Evolutionary conservation across 2,797 vertebrate genomes (phyloP), one percentile per base, ranked within the genome.

Genomic region (Lates japonicus): DNA sequence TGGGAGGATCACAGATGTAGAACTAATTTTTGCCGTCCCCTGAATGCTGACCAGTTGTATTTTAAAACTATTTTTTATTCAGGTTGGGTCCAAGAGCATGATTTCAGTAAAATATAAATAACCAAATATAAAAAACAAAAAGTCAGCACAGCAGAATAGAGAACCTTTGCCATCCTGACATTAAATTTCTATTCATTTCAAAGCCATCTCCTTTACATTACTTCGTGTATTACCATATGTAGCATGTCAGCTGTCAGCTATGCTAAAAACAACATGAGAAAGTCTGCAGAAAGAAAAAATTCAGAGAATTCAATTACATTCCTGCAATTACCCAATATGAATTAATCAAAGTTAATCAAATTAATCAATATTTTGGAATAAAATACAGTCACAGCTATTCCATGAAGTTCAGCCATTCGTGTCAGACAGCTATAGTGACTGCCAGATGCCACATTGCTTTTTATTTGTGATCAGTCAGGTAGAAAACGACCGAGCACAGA

Each of bases 381-480:
- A 82, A 81, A 86, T 7, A 63, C 20, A 76, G 70, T 65, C 52
- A 17, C 31, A 57, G 49, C 35, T 16, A 51, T 76, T 76, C 52
- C 44, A 12, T 73, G 54, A 78, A 83, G 80, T 51, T 70, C 66
- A 70, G 64, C 54, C 54, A 71, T 86, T 85, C 31, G 42, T 76
- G 85, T 86, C 74, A 84, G 74, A 71, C 70, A 85, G 83, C 78
- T 79, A 62, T 20, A 33, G 86, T 83, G 89, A 90, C 80, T 86
- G 88, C 84, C 91, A 90, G 85, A 91, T 90, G 92, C 90, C 92
- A 92, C 88, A 81, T 80, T 68, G 87, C 83, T 86, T 90, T 91
- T 91, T 92, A 89, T 93, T 82, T 88, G 90, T 81, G 89, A 92
- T 93, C 92, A 90, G 84, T 89, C 92, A 89, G 89, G 90, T 92